Conservation (phyloP, 2,113 vertebrate genomes). For the Lagopus muta region DNA sequence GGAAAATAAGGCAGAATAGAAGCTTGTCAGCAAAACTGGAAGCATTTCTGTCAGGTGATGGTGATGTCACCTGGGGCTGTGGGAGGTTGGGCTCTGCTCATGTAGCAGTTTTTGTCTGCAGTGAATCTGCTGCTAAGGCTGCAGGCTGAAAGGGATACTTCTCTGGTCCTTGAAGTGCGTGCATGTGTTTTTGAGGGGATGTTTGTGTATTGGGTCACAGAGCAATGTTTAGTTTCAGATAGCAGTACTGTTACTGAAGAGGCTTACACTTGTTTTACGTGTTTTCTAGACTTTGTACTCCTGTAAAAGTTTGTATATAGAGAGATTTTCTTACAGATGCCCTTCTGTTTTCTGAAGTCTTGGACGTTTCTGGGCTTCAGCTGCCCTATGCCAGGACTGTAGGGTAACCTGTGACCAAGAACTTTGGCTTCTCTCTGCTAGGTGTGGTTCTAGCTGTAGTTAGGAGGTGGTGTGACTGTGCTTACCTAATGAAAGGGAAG, state of each 20-base stretch:
- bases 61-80: not conserved
- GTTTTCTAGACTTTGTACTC: not conserved
- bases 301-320: not conserved
- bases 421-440: not conserved
- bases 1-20: not conserved
- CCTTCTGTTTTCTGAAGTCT: not conserved
- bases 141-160: not conserved
- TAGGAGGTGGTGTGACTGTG: not conserved
- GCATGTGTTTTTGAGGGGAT: not conserved
- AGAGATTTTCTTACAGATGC: not conserved
- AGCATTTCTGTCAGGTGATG: fast-evolving
- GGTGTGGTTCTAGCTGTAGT: too few relatives aligned
- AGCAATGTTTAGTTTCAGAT: constrained; percentile 7
- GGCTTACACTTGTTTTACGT: not conserved
- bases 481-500: not conserved
- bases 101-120: not conserved
- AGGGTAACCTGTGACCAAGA: not conserved
- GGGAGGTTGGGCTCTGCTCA: not conserved
- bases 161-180: not conserved
- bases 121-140: not conserved
- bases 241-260: too few relatives aligned
- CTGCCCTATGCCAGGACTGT: not conserved
- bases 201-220: not conserved
- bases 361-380: not conserved
- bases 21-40: not conserved